Percentiles rank a stretch among this genome's conserved stretches.
Evolutionary conservation across 2,113 vertebrate species (phyloP).

Genomic region (Agelaius tricolor): DNA sequence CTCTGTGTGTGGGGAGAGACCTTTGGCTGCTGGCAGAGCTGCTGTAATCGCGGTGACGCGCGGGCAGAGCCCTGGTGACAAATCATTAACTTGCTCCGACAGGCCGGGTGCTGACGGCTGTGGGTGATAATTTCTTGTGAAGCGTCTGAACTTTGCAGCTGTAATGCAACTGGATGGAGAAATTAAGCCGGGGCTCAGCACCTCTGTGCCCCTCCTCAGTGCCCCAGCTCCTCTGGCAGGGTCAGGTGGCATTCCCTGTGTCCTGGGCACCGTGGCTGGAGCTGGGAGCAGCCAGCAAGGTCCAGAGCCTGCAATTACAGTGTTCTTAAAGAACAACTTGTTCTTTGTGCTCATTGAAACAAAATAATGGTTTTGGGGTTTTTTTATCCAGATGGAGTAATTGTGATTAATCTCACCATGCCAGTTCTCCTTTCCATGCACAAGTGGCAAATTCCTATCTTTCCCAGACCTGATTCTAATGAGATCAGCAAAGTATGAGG

Average conservation of each 20-base stretch:
- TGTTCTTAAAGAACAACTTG: conserved; percentile 6
- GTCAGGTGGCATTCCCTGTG: neutral
- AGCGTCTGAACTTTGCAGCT: conserved; percentile 65
- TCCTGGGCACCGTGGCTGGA: neutral
- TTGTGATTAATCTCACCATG: conserved; percentile 39
- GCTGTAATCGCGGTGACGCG: conserved; percentile 49
- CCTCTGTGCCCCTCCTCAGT: neutral
- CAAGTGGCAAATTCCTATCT: neutral
- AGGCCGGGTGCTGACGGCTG: conserved; percentile 62
- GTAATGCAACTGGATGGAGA: conserved; percentile 50
- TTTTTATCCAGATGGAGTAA: conserved; percentile 31
- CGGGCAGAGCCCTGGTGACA: conserved; percentile 60
- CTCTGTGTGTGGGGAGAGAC: neutral
- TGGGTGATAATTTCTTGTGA: conserved; percentile 68
- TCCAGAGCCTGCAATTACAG: neutral
- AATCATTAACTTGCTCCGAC: conserved; percentile 71
- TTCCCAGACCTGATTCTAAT: neutral
- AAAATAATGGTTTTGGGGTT: neutral
- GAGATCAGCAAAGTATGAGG: neutral
- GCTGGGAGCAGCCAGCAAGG: neutral
- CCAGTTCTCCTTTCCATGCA: neutral
- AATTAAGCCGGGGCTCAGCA: conserved; percentile 47
- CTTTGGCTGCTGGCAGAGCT: conserved; percentile 34
- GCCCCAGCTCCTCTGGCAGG: neutral
- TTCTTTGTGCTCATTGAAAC: conserved; percentile 11